These are phyloP conservation scores for Eristalis tenax DNA, from an alignment of 2,888 invertebrate genomes.

Conservation along the genomic window DNA sequence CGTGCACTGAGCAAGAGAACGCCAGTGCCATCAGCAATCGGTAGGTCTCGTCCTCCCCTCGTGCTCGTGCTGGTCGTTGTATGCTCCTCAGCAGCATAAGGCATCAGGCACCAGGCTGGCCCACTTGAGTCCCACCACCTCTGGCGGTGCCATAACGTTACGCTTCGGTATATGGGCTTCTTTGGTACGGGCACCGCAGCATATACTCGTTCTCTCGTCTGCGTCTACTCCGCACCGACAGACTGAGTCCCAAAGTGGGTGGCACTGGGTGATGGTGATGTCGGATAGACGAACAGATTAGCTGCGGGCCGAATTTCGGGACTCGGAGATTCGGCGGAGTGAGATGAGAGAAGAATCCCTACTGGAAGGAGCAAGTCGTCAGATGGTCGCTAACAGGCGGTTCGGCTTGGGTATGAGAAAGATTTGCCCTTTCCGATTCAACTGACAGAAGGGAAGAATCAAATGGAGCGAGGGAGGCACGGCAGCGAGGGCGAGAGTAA, in stretches of 20 bases:
- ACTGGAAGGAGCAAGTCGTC: slow-evolving; percentile 59
- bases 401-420: slow-evolving; percentile 49
- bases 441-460: slow-evolving; percentile 59
- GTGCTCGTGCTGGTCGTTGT: not conserved
- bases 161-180: slow-evolving; percentile 56
- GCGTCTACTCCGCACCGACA: not conserved
- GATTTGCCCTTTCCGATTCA: slow-evolving; percentile 58
- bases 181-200: slow-evolving; percentile 38
- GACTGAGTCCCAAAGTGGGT: slow-evolving; percentile 46
- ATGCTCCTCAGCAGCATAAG: slow-evolving; percentile 5
- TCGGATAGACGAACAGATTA: slow-evolving; percentile 70
- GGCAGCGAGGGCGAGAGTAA: not conserved
- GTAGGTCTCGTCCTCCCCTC: slow-evolving; percentile 46
- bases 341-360: slow-evolving; percentile 26
- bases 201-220: not conserved
- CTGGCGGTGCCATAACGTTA: slow-evolving; percentile 69
- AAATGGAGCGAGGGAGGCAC: slow-evolving; percentile 28
- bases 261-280: slow-evolving; percentile 41
- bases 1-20: slow-evolving; percentile 45
- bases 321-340: slow-evolving; percentile 29
- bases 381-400: slow-evolving; percentile 51
- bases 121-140: slow-evolving; percentile 63
- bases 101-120: slow-evolving; percentile 31
- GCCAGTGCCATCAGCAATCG: slow-evolving; percentile 60
- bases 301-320: slow-evolving; percentile 58